These are phyloP conservation scores for Hippoglossus hippoglossus DNA, from an alignment of 2,797 vertebrate species.

Conservation along the genomic window DNA sequence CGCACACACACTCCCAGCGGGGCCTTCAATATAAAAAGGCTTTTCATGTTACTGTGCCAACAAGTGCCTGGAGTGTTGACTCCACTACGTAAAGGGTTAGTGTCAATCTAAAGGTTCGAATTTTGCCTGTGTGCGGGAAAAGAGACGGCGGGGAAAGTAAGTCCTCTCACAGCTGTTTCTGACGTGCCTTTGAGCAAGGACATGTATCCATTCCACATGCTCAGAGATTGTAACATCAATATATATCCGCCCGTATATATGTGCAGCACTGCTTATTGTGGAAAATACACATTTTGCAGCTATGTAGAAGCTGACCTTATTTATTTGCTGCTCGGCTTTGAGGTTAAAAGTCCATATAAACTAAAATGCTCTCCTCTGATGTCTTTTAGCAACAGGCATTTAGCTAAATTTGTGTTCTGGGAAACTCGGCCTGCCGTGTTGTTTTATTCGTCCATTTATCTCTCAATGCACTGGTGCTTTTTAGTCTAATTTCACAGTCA, in stretches of 20 bases:
- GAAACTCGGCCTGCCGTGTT: constrained; percentile 34
- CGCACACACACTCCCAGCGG: constrained; percentile 25
- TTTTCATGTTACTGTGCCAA: constrained; percentile 68
- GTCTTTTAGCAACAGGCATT: constrained; percentile 24
- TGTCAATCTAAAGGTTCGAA: constrained; percentile 39
- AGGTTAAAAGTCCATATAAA: not conserved
- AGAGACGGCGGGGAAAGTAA: constrained; percentile 4
- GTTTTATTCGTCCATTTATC: constrained; percentile 62
- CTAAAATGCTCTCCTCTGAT: not conserved
- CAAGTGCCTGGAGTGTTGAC: constrained; percentile 51
- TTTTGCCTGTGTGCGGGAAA: constrained; percentile 7
- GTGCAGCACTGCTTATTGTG: not conserved
- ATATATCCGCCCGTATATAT: not conserved
- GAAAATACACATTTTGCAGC: not conserved
- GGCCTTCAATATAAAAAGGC: constrained; percentile 52
- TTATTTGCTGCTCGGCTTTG: not conserved
- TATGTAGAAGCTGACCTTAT: constrained; percentile 19
- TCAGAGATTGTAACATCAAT: not conserved
- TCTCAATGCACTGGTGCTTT: constrained; percentile 26
- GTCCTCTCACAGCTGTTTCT: constrained; percentile 23
- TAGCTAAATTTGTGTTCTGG: constrained; percentile 51
- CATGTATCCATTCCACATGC: not conserved
- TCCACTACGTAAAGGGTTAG: constrained; percentile 27
- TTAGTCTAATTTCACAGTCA: constrained; percentile 60
- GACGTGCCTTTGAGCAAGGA: constrained; percentile 33